Evolutionary conservation across 2,888 invertebrate species (phyloP), one percentile per base, ranked within the genome.

Genomic region (Glyphotaelius pellucidus): DNA sequence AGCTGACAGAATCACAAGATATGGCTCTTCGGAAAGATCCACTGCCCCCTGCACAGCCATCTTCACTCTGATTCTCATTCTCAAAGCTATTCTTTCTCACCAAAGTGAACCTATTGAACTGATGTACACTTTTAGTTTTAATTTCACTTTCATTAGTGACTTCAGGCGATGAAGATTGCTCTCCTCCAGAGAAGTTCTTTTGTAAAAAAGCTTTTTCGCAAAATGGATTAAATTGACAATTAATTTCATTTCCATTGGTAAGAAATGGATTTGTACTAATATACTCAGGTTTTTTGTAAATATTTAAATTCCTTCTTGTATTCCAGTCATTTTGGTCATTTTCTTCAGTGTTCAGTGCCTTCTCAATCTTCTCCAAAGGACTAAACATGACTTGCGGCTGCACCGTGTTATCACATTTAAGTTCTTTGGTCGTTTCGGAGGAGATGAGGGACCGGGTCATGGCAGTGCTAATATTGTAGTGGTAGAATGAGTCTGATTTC

Each of bases 1-100:
- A 98, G 94, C 97, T 97, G 38, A 98, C 97, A 89, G 98, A 98
- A 94, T 98, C 98, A 94, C 98, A 98, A 38, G 98, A 98, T 94
- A 98, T 96, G 0, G 98, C 98, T 92, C 98, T 95, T 94, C 97
- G 96, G 91, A 97, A 95, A 79, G 94, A 95, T 3, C 95, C 94
- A 1, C 94, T 93, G 14, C 93, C 94, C 12, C 92, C 93, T 12
- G 94, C 93, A 90, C 94, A 94, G 7, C 91, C 80, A 42, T 93
- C 90, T 67, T 93, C 93, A 88, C 67, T 91, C 14, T 92, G 90
- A 42, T 80, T 90, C 19, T 91, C 93, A 86, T 67, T 92, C 93
- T 93, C 93, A 88, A 92, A 90, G 80, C 92, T 93, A 38, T 90
- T 92, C 80, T 93, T 92, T 38, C 93, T 91, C 52, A 89, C 47